Evolutionary conservation across 2,113 vertebrate genomes (phyloP).

Genomic region (Dasyurus viverrinus): DNA sequence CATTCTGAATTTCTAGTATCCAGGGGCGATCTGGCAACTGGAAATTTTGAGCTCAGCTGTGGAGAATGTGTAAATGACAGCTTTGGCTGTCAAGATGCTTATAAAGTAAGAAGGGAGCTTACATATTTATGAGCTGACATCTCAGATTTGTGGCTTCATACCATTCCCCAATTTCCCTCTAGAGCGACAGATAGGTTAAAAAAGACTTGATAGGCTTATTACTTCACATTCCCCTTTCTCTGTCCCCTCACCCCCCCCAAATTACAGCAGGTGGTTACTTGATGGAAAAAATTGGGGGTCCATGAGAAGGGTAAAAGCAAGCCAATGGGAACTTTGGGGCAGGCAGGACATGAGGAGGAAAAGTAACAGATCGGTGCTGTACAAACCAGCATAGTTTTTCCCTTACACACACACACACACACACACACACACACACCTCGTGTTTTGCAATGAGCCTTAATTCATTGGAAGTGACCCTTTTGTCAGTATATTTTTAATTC

Average conservation of each 20-base stretch:
- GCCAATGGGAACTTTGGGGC: neutral
- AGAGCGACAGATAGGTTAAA: slow-evolving; percentile 15
- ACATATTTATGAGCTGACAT: slow-evolving; percentile 74
- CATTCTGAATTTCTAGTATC: slow-evolving; percentile 18
- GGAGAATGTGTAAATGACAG: slow-evolving; percentile 66
- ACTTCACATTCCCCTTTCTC: neutral
- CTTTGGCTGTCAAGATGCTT: slow-evolving; percentile 57
- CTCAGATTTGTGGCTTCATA: slow-evolving; percentile 53
- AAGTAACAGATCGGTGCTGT: neutral
- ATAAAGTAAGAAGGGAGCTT: slow-evolving; percentile 64
- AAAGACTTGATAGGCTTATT: slow-evolving; percentile 38
- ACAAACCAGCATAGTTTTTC: neutral
- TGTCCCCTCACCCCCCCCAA: neutral
- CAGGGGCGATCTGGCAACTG: slow-evolving; percentile 56
- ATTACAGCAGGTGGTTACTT: slow-evolving; percentile 49
- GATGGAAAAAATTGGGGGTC: slow-evolving; percentile 25
- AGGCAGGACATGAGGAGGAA: slow-evolving; percentile 32
- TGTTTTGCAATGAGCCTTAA: too few species aligned
- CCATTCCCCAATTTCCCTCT: slow-evolving; percentile 58
- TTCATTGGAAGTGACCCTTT: neutral
- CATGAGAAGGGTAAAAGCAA: slow-evolving; percentile 24
- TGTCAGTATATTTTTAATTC: neutral
- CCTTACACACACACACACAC: neutral
- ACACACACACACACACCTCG: neutral
- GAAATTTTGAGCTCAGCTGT: slow-evolving; percentile 57